phyloP scores from a whole-genome alignment of 2,113 vertebrate genomes.

The Prietella phreatophila region DNA sequence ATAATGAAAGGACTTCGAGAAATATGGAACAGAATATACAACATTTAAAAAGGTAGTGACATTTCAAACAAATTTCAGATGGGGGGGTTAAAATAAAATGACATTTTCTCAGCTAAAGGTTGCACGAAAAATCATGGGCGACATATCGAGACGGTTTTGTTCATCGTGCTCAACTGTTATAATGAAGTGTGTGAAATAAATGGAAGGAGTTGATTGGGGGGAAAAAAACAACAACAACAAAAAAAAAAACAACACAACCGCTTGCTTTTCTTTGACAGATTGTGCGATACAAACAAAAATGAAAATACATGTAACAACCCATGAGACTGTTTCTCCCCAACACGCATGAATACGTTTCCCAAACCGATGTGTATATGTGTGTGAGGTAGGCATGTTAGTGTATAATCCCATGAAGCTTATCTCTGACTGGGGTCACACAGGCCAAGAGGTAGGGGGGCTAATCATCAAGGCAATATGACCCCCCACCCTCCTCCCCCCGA shows the following conservation, averaged over 20 bases:
- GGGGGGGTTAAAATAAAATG: neutral
- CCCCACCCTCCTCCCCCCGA: constrained; percentile 63
- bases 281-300: constrained; percentile 29
- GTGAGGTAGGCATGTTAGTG: constrained; percentile 66
- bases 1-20: neutral
- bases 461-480: constrained; percentile 73
- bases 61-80: constrained; percentile 59
- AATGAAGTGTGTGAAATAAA: neutral
- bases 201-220: neutral
- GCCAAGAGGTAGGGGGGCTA: constrained; percentile 70
- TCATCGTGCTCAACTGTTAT: neutral
- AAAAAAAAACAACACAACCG: too few relatives aligned
- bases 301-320: neutral
- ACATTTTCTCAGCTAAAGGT: too few relatives aligned
- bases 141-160: neutral
- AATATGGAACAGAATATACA: neutral
- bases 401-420: constrained; percentile 75
- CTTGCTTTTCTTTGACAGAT: constrained; percentile 63
- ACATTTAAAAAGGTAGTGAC: neutral
- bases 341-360: neutral
- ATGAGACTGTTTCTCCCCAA: neutral
- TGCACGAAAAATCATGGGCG: neutral
- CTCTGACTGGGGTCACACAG: constrained; percentile 70
- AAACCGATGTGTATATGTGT: constrained; percentile 3
- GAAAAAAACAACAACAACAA: too few relatives aligned